These are phyloP conservation scores for Tetrax tetrax DNA, from an alignment of 2,113 vertebrate species.

Conservation along the genomic window DNA sequence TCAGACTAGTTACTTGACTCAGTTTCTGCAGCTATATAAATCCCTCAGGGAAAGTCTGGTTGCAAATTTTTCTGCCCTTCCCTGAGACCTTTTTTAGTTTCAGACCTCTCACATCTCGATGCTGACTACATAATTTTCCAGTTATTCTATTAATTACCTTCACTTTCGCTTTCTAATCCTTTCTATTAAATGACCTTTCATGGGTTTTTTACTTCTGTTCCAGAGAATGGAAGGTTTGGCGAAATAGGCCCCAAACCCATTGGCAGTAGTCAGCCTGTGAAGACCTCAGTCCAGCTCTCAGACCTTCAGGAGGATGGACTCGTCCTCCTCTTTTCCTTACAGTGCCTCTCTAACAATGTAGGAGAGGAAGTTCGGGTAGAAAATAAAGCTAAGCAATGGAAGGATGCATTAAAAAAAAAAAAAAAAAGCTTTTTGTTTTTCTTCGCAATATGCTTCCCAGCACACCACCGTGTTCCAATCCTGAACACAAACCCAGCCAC, in stretches of 20 bases:
- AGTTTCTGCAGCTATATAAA: background rate
- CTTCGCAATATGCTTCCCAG: background rate
- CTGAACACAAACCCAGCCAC: background rate
- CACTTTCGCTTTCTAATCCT: background rate
- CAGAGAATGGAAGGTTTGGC: background rate
- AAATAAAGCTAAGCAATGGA: background rate
- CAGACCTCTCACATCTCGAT: background rate
- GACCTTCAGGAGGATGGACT: background rate
- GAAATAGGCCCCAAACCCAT: background rate
- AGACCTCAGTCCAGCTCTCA: background rate
- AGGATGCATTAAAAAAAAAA: background rate
- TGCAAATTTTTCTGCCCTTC: background rate
- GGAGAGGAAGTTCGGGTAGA: background rate
- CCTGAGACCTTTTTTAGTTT: background rate
- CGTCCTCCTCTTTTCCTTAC: background rate
- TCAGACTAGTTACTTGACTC: constrained; percentile 12
- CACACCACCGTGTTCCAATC: background rate
- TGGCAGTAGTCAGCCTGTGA: background rate
- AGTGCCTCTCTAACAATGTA: background rate
- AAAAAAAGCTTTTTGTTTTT: background rate
- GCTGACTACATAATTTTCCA: background rate
- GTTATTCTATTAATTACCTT: background rate
- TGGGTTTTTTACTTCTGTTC: background rate
- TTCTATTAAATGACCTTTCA: background rate
- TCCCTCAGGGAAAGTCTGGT: background rate